Base-by-base conservation (phyloP, 1,140 invertebrate genomes). In the Neotoxoptera formosana region DNA sequence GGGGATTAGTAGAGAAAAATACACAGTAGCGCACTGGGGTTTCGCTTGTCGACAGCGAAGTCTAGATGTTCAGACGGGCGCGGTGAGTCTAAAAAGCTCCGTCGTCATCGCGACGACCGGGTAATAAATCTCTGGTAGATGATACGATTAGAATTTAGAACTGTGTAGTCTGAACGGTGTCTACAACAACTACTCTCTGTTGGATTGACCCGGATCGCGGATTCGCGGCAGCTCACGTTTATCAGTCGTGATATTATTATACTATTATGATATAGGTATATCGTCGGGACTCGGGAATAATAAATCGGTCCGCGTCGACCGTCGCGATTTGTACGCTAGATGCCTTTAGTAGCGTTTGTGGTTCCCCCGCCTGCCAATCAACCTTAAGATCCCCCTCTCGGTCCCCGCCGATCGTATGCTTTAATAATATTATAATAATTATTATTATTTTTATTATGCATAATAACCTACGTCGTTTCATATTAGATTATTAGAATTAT, bases 241-340 rank as follows among this genome's bases (percentile, higher is more conserved):
- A 89, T 89, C 88, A 89, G 25, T 89, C 30, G 36, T 56, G 25
- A 47, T 86, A 86, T 86, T 30, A 86, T 56, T 36, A 45, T 23
- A 11, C 17, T 36, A 45, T 45, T 41, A 9, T 41, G 36, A 8
- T 83, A 83, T 36, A 17, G 36, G 25, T 8, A 84, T 84, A 30
- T 89, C 48, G 87, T 51, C 8, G 51, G 51, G 23, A 89, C 48
- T 51, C 8, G 51, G 51, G 23, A 89, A 88, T 25, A 89, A 89
- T 36, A 89, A 89, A 36, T 53, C 48, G 20, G 45, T 17, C 86
- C 17, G 47, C 9, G 21, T 51, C n/a, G 86, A 34, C 30, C 8
- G 23, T 36, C 17, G n/a, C 1, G 21, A 9, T 90, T 90, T 90
- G 89, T 90, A n/a, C 89, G 56, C 89, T 90, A 90, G 89, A 90